Base-by-base conservation (phyloP, 2,113 vertebrate species). In the Onychostoma macrolepis region DNA sequence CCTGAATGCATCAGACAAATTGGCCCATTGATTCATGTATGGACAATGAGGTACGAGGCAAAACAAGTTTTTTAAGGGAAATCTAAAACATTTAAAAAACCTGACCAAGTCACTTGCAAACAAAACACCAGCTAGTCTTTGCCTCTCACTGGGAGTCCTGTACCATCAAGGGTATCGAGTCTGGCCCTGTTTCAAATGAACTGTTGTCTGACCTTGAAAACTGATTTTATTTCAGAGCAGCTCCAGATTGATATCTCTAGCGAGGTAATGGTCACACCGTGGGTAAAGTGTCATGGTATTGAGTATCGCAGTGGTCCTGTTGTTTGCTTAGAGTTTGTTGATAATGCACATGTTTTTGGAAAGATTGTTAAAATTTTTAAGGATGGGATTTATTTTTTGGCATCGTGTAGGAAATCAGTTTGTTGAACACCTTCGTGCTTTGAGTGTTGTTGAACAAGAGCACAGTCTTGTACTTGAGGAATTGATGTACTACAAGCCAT, bases 51-150 rank as follows among this genome's bases (percentile, higher is more conserved):
- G 13, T 82, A 41, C 2, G 11, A 82, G 45, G 80, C 61, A 12
- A 82, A 82, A 36, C 56, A 82, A 13, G 15, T n/a, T 43, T 63
- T 82, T 82, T 67, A 33, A 33, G 28, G 17, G 21, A 71, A 38
- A 71, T 43, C 17, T 6, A n/a, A n/a, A 75, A 75, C 43, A 75
- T 0, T 12, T 75, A 4, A 75, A 75, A 75, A 75, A 75, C 72
- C 8, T 75, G 9, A 43, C 72, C 3, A 75, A 75, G 43, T 75
- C 72, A 8, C 38, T 75, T 75, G 12, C 26, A 15, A 65, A 65
- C n/a, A 63, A 65, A 15, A 65, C 12, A 65, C 13, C 63, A 67
- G 4, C 63, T 65, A 13, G 38, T 7, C 38, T 8, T 41, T 41
- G 38, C 38, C 7, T 41, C 7, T 41, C 38, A 41, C 38, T 41